Percentiles rank a stretch among this genome's conserved stretches.
These are phyloP conservation scores for Sarcophaga variegata DNA, from an alignment of 2,888 invertebrate genomes.

Conservation along the genomic window DNA sequence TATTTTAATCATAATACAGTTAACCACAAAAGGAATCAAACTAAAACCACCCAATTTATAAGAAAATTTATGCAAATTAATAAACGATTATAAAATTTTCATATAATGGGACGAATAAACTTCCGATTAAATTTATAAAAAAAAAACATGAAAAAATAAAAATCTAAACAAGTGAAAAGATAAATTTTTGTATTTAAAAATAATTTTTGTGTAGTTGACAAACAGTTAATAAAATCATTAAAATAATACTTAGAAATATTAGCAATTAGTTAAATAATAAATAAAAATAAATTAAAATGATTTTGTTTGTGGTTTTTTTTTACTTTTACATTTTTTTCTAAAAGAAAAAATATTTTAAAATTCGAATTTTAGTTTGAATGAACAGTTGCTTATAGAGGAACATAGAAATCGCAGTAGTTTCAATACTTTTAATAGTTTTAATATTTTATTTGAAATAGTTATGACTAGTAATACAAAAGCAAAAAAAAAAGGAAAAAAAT, in stretches of 20 bases:
- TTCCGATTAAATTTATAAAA: slow-evolving; percentile 65
- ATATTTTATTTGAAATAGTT: slow-evolving; percentile 19
- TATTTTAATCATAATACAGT: neutral
- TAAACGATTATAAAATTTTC: slow-evolving; percentile 57
- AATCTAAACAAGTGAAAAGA: slow-evolving; percentile 22
- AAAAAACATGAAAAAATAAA: neutral
- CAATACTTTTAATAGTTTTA: slow-evolving; percentile 14
- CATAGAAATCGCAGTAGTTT: slow-evolving; percentile 70
- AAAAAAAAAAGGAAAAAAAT: too few species aligned
- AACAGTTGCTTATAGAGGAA: slow-evolving; percentile 60
- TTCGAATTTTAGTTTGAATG: slow-evolving; percentile 22
- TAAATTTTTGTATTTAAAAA: slow-evolving; percentile 22
- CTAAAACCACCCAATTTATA: slow-evolving; percentile 60
- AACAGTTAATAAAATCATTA: neutral
- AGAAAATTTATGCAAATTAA: slow-evolving; percentile 54
- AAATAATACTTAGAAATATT: slow-evolving; percentile 20
- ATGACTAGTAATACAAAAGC: neutral
- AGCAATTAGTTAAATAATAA: slow-evolving; percentile 51
- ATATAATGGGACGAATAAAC: slow-evolving; percentile 69
- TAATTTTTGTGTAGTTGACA: slow-evolving; percentile 58
- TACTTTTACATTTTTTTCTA: neutral
- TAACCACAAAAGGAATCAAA: neutral
- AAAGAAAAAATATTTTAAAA: too few species aligned
- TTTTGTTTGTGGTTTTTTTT: slow-evolving; percentile 30
- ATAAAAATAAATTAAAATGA: neutral